phyloP scores from a whole-genome alignment of 2,797 vertebrate genomes.

The Cheirogaleus major region DNA sequence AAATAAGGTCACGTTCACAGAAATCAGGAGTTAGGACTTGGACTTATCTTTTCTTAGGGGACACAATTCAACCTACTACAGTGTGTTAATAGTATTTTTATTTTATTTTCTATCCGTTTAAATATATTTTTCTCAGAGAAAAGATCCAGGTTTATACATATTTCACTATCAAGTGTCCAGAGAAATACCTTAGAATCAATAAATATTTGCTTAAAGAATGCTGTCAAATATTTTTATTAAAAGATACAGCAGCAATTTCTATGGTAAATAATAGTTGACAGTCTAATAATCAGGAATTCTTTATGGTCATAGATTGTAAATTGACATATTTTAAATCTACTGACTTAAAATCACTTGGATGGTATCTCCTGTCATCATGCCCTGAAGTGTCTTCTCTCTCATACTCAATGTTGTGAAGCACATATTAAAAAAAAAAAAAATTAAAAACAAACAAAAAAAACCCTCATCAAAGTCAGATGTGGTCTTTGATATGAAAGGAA shows the following conservation, averaged over 20 bases:
- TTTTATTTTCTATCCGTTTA: neutral
- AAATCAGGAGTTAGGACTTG: neutral
- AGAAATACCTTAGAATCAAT: neutral
- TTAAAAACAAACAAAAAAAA: neutral
- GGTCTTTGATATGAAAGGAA: constrained; percentile 58
- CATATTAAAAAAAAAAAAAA: neutral
- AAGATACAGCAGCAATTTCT: neutral
- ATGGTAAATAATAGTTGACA: neutral
- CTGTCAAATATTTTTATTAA: neutral
- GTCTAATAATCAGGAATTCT: neutral
- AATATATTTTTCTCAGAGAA: neutral
- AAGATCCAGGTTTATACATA: neutral
- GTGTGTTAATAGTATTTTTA: neutral
- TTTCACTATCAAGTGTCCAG: neutral
- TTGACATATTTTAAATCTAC: neutral
- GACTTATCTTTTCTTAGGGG: neutral
- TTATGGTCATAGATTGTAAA: neutral
- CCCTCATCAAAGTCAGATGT: constrained; percentile 43
- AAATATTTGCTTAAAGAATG: neutral
- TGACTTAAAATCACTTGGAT: neutral
- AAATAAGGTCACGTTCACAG: neutral
- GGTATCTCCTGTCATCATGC: neutral
- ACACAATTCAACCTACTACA: neutral
- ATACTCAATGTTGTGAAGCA: neutral
- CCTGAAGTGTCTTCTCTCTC: neutral